phyloP scores from a whole-genome alignment of 2,113 vertebrate species.

The Salminus brasiliensis region DNA sequence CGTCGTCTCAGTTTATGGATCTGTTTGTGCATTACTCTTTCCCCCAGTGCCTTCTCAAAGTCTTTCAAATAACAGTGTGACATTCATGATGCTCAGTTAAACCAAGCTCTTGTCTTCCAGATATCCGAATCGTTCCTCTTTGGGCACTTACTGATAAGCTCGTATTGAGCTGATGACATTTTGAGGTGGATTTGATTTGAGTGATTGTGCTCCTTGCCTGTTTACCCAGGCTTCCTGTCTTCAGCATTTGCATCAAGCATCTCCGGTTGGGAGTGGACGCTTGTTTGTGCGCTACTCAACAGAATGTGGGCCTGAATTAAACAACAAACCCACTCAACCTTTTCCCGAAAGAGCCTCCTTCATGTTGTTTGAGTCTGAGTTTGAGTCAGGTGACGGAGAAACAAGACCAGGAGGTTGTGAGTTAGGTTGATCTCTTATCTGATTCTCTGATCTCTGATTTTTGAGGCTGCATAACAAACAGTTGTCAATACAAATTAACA shows the following conservation, averaged over 20 bases:
- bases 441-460: background rate
- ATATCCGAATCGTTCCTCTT: background rate
- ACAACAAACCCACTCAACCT: background rate
- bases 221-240: conserved; percentile 1
- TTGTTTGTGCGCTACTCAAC: conserved; percentile 7
- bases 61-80: conserved; percentile 19
- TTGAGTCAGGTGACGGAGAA: background rate
- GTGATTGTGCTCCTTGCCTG: background rate
- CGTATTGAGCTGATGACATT: conserved; percentile 45
- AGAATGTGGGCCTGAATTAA: background rate
- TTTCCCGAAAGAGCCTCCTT: background rate
- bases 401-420: background rate
- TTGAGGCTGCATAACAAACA: background rate
- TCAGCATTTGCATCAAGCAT: background rate
- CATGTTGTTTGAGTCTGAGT: background rate
- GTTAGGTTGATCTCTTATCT: no score
- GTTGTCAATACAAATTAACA: no score
- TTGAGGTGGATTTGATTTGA: conserved; percentile 24
- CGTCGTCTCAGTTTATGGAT: background rate
- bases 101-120: conserved; percentile 19
- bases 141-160: conserved; percentile 25
- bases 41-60: background rate
- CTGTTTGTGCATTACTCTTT: background rate
- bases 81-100: conserved; percentile 26
- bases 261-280: background rate